Conservation (phyloP, 2,113 vertebrate genomes). For the Mormyrus iriodes region DNA sequence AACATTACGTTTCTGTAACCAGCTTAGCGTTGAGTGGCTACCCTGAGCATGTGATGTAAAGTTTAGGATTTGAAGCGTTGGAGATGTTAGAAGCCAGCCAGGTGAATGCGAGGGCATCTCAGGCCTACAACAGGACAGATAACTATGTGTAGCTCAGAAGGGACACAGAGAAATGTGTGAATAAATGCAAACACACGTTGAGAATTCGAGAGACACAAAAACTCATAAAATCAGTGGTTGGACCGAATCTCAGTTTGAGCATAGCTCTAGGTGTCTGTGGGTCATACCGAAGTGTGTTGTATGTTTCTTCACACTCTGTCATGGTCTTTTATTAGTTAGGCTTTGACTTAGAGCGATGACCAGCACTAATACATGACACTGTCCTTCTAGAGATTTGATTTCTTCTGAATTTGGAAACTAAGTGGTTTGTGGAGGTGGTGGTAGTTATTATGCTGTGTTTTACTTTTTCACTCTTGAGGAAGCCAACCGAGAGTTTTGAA, state of each 20-base stretch:
- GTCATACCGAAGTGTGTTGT: conserved; percentile 68
- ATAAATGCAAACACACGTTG: neutral
- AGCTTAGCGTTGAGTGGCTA: conserved; percentile 53
- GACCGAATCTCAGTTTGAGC: no score
- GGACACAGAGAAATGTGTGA: neutral
- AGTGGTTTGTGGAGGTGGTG: conserved; percentile 47
- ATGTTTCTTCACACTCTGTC: conserved; percentile 73
- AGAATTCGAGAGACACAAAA: neutral
- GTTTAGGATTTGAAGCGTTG: neutral
- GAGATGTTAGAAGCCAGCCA: neutral
- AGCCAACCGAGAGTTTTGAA: conserved; percentile 67
- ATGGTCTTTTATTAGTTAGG: conserved; percentile 96
- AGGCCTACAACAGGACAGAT: neutral
- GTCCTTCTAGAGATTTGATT: conserved; percentile 93
- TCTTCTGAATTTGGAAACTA: conserved; percentile 85
- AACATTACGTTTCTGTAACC: conserved; percentile 72
- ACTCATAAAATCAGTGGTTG: neutral
- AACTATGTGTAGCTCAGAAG: neutral
- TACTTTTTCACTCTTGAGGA: conserved; percentile 66
- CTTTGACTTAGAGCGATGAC: conserved; percentile 96
- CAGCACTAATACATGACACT: conserved; percentile 99
- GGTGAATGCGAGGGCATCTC: neutral
- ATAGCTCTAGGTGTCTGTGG: conserved; percentile 23
- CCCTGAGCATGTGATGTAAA: neutral
- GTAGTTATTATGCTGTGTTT: conserved; percentile 66